phyloP scores from a whole-genome alignment of 2,888 invertebrate genomes.

The Polymixis lichenea region DNA sequence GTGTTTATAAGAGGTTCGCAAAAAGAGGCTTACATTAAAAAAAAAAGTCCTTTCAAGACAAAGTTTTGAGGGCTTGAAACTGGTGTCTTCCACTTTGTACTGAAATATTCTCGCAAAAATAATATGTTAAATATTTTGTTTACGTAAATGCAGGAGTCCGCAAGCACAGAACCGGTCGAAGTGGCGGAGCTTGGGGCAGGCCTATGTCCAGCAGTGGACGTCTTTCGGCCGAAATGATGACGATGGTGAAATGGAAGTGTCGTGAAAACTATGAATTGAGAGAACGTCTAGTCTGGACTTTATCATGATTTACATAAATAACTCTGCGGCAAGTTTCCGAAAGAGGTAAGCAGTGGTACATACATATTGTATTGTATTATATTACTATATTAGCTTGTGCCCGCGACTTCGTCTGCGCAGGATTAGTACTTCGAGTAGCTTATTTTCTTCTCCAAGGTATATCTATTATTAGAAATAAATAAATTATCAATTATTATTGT shows the following conservation, averaged over 20 bases:
- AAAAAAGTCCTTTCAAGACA: conserved; percentile 44
- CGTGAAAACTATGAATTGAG: not conserved
- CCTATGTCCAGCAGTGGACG: too few relatives aligned
- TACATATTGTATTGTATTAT: too few relatives aligned
- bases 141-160: too few relatives aligned
- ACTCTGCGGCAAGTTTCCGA: not conserved
- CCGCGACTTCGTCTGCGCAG: too few relatives aligned
- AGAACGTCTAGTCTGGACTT: not conserved
- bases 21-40: conserved; percentile 55
- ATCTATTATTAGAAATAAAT: too few relatives aligned
- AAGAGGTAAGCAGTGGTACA: not conserved
- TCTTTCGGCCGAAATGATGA: too few relatives aligned
- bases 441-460: too few relatives aligned
- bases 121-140: not conserved
- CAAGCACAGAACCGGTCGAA: too few relatives aligned
- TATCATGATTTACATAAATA: not conserved
- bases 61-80: conserved; percentile 46
- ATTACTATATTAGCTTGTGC: too few relatives aligned
- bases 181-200: too few relatives aligned
- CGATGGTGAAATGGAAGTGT: not conserved
- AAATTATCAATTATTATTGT: too few relatives aligned
- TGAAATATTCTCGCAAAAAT: conserved; percentile 1
- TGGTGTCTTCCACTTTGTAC: conserved; percentile 32
- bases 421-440: too few relatives aligned
- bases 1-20: conserved; percentile 55